These are phyloP conservation scores for Melinaea menophilus DNA, from an alignment of 2,888 invertebrate species.

Conservation along the genomic window DNA sequence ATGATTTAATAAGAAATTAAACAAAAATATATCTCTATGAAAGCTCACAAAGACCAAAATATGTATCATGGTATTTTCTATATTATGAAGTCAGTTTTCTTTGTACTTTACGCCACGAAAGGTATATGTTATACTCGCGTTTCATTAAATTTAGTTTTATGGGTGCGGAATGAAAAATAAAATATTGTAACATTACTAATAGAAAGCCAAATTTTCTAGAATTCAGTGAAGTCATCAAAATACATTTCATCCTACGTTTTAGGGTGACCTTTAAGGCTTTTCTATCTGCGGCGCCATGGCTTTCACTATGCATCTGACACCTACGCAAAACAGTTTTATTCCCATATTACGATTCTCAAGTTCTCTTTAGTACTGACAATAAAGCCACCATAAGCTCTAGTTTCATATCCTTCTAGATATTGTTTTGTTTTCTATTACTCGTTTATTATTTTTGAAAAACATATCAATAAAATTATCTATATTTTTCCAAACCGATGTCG, in stretches of 20 bases:
- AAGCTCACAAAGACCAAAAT: too few species aligned
- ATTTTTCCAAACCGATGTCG: conserved; percentile 15
- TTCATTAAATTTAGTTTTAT: too few species aligned
- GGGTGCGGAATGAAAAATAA: too few species aligned
- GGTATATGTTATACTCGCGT: too few species aligned
- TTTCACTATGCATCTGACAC: conserved; percentile 30
- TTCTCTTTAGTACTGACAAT: conserved; percentile 25
- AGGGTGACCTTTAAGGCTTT: conserved; percentile 26
- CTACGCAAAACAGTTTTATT: conserved; percentile 28
- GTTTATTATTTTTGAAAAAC: conserved; percentile 5
- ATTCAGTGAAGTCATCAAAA: conserved; percentile 8
- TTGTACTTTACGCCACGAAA: too few species aligned
- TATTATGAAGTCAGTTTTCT: too few species aligned
- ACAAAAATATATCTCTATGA: too few species aligned
- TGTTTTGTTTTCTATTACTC: conserved; percentile 15
- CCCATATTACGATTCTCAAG: conserved; percentile 19
- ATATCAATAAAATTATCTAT: neutral
- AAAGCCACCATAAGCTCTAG: conserved; percentile 25
- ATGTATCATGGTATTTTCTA: too few species aligned
- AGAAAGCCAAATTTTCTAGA: neutral
- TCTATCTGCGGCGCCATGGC: conserved; percentile 24
- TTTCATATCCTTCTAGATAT: conserved; percentile 27
- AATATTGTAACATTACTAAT: neutral
- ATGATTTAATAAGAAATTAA: too few species aligned
- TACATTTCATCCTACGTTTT: conserved; percentile 26